A percentile compares a stretch with the other conserved stretches of the same genome.
Evolutionary conservation across 2,797 vertebrate species (phyloP).

Genomic region (Spinus olivaceus): DNA sequence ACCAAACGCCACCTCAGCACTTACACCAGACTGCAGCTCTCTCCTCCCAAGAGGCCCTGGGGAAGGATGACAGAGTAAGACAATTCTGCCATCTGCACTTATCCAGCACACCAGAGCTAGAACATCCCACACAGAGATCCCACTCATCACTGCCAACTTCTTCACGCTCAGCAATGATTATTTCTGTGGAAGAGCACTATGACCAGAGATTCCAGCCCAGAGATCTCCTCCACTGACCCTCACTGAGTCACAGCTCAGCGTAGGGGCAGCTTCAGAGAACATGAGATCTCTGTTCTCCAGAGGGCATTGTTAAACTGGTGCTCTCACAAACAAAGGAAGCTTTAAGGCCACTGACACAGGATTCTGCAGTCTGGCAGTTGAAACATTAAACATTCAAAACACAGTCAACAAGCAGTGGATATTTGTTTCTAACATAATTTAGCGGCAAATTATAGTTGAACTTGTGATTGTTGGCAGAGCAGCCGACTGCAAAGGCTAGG

Average conservation of each 20-base stretch:
- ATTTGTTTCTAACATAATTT: neutral
- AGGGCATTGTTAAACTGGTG: neutral
- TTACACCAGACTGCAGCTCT: neutral
- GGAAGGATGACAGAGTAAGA: neutral
- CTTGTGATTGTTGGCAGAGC: neutral
- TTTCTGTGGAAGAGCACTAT: neutral
- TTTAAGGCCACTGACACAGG: neutral
- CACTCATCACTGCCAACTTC: neutral
- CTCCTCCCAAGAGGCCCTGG: neutral
- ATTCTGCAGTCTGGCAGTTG: neutral
- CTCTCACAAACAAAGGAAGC: neutral
- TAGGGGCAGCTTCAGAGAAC: neutral
- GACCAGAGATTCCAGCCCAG: neutral
- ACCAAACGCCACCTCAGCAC: neutral
- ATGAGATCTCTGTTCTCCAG: neutral
- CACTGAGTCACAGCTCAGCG: neutral
- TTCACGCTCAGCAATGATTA: neutral
- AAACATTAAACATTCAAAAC: slow-evolving; percentile 12
- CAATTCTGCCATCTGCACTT: neutral
- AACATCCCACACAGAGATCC: neutral
- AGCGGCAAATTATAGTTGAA: neutral
- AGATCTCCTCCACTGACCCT: neutral
- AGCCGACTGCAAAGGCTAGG: neutral
- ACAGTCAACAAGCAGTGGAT: neutral
- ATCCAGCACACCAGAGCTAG: neutral